Evolutionary conservation across 2,113 vertebrate species (phyloP).

Genomic region (Cariama cristata): DNA sequence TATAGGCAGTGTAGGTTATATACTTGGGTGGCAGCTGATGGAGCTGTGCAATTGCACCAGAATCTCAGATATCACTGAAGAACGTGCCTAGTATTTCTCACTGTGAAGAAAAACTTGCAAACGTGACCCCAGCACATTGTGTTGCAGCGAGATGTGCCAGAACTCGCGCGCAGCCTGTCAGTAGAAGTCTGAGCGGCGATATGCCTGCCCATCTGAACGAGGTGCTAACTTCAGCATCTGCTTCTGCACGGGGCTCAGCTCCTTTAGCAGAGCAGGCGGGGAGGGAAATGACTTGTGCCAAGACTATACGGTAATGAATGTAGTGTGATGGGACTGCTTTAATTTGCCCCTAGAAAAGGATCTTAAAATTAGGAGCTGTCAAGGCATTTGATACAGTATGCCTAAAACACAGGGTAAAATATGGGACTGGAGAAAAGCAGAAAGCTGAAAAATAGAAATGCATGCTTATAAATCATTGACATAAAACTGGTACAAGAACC

Average conservation of each 20-base stretch:
- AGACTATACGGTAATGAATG: neutral
- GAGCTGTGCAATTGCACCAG: neutral
- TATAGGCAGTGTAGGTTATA: neutral
- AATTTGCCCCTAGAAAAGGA: neutral
- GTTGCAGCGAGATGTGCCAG: neutral
- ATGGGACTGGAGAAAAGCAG: neutral
- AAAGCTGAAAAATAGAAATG: neutral
- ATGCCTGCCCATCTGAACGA: neutral
- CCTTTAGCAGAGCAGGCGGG: neutral
- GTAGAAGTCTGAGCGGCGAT: neutral
- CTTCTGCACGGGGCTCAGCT: neutral
- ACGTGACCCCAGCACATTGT: neutral
- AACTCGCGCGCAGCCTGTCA: neutral
- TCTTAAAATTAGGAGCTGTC: neutral
- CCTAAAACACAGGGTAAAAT: neutral
- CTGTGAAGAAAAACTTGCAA: neutral
- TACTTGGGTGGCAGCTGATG: neutral
- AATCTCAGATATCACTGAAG: neutral
- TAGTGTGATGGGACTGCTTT: neutral
- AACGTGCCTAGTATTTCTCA: neutral
- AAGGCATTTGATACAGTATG: neutral
- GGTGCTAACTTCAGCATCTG: conserved; percentile 23
- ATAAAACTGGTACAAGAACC: neutral
- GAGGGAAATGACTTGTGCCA: neutral
- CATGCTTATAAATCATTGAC: neutral